These are phyloP conservation scores for Halcyon chelicuti DNA, from an alignment of 2,797 vertebrate genomes.

Conservation along the genomic window DNA sequence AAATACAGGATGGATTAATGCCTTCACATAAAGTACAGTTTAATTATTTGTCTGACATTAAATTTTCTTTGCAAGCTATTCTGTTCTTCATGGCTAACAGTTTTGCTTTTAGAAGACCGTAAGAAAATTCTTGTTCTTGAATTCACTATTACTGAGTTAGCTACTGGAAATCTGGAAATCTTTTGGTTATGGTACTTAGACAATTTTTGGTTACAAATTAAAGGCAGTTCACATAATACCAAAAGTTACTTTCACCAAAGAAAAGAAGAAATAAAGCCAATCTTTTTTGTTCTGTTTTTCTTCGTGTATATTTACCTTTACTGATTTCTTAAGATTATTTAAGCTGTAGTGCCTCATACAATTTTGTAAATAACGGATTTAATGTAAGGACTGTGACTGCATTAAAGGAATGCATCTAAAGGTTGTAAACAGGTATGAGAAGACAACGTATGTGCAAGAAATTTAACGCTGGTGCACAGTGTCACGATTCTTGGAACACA, in stretches of 20 bases:
- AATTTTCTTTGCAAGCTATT: conserved; percentile 83
- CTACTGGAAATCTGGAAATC: conserved; percentile 38
- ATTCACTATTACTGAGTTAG: conserved; percentile 71
- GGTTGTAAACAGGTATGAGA: not conserved
- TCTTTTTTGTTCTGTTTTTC: not conserved
- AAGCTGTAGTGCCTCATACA: not conserved
- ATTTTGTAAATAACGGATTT: not conserved
- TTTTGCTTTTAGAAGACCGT: conserved; percentile 65
- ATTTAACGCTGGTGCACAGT: not conserved
- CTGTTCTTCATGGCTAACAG: conserved; percentile 79
- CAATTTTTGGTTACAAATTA: not conserved
- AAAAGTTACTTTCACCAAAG: not conserved
- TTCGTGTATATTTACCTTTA: not conserved
- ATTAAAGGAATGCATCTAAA: not conserved
- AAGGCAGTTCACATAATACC: not conserved
- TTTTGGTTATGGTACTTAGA: not conserved
- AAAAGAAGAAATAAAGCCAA: not conserved
- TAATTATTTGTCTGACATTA: conserved; percentile 81
- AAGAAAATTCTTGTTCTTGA: conserved; percentile 46
- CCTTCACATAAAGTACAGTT: conserved; percentile 79
- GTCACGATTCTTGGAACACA: not conserved
- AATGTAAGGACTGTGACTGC: not conserved
- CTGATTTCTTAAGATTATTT: not conserved
- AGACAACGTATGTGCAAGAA: not conserved
- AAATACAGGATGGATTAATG: conserved; percentile 81